phyloP scores from a whole-genome alignment of 2,888 invertebrate species.

The Dromius quadrimaculatus region DNA sequence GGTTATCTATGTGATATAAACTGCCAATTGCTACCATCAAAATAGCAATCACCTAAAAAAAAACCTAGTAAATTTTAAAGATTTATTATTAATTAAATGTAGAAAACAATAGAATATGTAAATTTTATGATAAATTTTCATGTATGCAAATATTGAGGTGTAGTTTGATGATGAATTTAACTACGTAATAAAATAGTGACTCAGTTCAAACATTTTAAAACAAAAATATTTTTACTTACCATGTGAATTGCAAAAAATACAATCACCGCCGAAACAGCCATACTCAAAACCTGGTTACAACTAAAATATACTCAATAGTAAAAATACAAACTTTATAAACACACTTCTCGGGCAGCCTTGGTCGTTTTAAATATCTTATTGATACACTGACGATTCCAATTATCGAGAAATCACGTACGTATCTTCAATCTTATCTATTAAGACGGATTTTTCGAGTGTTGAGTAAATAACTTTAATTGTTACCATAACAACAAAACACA shows the following conservation, averaged over 20 bases:
- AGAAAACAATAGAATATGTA: neutral
- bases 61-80: neutral
- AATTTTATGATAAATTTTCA: too few relatives aligned
- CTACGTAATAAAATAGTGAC: too few relatives aligned
- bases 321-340: neutral
- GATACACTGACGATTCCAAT: too few relatives aligned
- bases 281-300: too few relatives aligned
- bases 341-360: slow-evolving; percentile 11
- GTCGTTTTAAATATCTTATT: too few relatives aligned
- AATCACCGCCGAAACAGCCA: slow-evolving; percentile 4
- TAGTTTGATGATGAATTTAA: too few relatives aligned
- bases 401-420: too few relatives aligned
- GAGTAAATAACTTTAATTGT: too few relatives aligned
- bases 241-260: slow-evolving; percentile 8
- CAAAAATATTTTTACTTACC: neutral
- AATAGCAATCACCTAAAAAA: slow-evolving; percentile 1
- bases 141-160: too few relatives aligned
- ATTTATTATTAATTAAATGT: neutral
- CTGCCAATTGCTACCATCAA: neutral
- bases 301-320: neutral
- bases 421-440: too few relatives aligned
- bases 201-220: neutral
- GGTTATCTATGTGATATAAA: slow-evolving; percentile 13
- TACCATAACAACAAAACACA: too few relatives aligned
- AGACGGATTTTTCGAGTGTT: too few relatives aligned